Conservation (phyloP, 2,888 invertebrate species). For the Hirtodrosophila duncani region DNA sequence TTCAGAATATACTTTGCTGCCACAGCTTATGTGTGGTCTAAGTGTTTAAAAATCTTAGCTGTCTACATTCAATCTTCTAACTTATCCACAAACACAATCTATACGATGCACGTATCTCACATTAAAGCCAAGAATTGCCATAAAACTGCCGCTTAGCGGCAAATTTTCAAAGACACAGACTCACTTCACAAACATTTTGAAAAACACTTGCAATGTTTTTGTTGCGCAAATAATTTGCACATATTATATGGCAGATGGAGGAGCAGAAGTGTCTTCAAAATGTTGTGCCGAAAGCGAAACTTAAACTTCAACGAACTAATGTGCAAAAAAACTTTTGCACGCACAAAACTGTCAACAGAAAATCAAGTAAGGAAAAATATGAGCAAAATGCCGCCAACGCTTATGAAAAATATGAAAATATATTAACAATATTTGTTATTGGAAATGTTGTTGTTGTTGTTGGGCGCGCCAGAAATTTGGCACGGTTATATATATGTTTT, state of each 20-base stretch:
- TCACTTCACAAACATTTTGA: conserved; percentile 1
- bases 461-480: conserved; percentile 62
- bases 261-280: conserved; percentile 20
- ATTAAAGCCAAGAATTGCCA: background rate
- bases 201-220: conserved; percentile 26
- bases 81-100: conserved; percentile 12
- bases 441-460: conserved; percentile 25
- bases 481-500: conserved; percentile 45
- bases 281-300: conserved; percentile 31
- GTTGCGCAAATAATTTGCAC: conserved; percentile 19
- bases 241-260: conserved; percentile 4
- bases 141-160: no score
- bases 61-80: no score
- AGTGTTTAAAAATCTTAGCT: no score
- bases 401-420: background rate
- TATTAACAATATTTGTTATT: conserved; percentile 6
- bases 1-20: no score
- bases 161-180: conserved; percentile 4
- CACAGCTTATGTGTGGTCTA: no score
- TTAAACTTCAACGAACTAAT: conserved; percentile 27
- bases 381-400: conserved; percentile 14
- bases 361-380: background rate
- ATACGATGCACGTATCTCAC: conserved; percentile 6
- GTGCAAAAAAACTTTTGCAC: conserved; percentile 52
- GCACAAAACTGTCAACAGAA: conserved; percentile 44